Conservation (phyloP, 2,888 invertebrate species). For the Mimachlamys varia region DNA sequence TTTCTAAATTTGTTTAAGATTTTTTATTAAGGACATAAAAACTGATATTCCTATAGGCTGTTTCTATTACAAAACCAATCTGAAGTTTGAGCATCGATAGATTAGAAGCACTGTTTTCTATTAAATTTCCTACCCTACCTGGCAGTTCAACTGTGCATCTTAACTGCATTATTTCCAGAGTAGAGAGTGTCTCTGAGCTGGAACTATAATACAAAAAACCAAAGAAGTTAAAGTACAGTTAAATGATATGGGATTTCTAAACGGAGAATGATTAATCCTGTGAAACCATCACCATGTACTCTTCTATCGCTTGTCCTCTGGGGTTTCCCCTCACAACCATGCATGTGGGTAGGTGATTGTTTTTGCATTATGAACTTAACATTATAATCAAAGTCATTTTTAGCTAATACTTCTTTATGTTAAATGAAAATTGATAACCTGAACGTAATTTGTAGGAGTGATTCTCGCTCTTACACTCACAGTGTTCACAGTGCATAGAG, state of each 20-base stretch:
- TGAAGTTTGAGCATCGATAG: neutral
- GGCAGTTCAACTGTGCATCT: neutral
- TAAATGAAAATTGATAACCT: neutral
- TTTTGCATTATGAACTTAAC: neutral
- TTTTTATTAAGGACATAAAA: neutral
- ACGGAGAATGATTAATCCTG: neutral
- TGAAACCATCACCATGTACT: neutral
- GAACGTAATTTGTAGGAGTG: neutral
- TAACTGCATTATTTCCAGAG: neutral
- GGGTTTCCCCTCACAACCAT: neutral
- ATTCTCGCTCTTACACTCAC: neutral
- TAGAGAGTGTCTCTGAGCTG: neutral
- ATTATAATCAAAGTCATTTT: neutral
- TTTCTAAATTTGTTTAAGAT: constrained; percentile 1
- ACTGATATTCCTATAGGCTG: neutral
- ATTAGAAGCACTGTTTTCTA: neutral
- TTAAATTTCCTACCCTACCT: neutral
- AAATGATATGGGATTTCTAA: neutral
- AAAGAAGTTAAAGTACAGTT: neutral
- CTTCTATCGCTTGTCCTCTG: neutral
- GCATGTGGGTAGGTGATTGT: neutral
- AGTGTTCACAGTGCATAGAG: neutral
- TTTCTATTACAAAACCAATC: constrained; percentile 18
- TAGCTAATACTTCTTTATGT: neutral
- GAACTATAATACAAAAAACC: neutral